Conservation (phyloP, 2,797 vertebrate genomes). For the Gallinago stenura region DNA sequence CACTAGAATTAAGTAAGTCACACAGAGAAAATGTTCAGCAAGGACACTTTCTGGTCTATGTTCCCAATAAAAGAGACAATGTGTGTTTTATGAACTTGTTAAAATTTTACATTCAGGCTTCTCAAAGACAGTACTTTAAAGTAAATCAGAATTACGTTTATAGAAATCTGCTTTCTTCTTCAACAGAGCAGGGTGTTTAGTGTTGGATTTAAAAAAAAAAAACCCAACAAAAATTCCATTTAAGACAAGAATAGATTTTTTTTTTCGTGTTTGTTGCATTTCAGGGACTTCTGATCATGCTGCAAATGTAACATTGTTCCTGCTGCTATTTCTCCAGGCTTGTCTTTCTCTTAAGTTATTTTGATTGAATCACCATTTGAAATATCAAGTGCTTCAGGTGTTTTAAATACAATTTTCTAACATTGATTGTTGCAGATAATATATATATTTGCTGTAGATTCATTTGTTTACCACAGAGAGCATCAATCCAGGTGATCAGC, state of each 20-base stretch:
- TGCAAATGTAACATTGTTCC: background rate
- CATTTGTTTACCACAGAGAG: background rate
- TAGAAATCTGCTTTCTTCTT: background rate
- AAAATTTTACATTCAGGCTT: background rate
- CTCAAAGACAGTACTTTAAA: background rate
- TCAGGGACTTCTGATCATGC: background rate
- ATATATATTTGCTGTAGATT: background rate
- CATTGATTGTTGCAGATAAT: background rate
- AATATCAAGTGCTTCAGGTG: background rate
- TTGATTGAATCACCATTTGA: background rate
- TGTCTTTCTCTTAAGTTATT: background rate
- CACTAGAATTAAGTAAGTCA: background rate
- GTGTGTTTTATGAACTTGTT: background rate
- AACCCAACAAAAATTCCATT: background rate
- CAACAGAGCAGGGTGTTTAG: background rate
- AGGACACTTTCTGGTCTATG: background rate
- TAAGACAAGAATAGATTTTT: background rate
- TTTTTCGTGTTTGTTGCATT: background rate
- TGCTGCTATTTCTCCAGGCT: background rate
- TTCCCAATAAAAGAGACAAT: background rate
- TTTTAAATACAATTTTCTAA: background rate
- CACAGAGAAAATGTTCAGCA: background rate
- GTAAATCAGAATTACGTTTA: background rate
- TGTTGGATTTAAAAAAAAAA: background rate
- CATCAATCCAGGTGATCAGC: background rate